Conservation (phyloP, 2,888 invertebrate genomes). For the Merodon equestris region DNA sequence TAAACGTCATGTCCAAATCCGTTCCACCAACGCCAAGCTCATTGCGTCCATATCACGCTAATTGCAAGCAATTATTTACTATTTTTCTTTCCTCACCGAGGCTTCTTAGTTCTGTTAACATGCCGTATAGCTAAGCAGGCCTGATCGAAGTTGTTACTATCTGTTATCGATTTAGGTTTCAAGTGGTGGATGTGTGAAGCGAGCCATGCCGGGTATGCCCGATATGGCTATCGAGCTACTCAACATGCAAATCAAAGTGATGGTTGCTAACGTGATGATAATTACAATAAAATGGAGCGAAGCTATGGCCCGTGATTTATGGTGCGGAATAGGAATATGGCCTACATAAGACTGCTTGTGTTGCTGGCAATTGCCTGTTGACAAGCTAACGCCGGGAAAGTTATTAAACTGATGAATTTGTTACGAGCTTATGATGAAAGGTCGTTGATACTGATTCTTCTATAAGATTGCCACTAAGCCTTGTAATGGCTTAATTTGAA, state of each 20-base stretch:
- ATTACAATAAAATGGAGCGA: not conserved
- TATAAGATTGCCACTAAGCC: too few species aligned
- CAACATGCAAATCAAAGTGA: not conserved
- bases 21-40: not conserved
- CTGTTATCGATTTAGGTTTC: not conserved
- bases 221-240: not conserved
- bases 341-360: too few species aligned
- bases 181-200: not conserved
- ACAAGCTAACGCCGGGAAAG: too few species aligned
- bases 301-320: not conserved
- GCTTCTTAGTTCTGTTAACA: not conserved
- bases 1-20: too few species aligned
- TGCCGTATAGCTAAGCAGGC: not conserved
- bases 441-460: too few species aligned
- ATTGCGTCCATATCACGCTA: not conserved
- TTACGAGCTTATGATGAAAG: too few species aligned
- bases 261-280: not conserved
- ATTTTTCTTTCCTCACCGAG: not conserved
- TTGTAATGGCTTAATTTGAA: too few species aligned
- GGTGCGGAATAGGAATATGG: not conserved
- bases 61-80: conserved; percentile 1
- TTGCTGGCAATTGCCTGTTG: too few species aligned
- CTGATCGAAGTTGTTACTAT: too few species aligned
- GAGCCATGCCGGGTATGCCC: not conserved
- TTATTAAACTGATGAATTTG: too few species aligned